Conservation (phyloP, 1,140 invertebrate species). For the Akabosia matsudoensis region DNA sequence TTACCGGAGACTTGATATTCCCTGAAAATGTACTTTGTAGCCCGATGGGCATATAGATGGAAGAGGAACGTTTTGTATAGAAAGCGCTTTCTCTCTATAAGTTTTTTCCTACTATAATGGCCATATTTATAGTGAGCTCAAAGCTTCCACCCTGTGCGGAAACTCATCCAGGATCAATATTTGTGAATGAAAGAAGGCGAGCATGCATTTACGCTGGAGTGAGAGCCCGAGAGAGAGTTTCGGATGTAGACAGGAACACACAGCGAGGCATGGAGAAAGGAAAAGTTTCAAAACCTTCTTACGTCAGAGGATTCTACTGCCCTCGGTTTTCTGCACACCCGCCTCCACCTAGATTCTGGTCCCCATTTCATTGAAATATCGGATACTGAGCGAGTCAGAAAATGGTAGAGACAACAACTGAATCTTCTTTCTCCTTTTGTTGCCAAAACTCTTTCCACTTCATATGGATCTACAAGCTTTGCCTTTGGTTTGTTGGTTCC, state of each 20-base stretch:
- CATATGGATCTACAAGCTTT: too few relatives aligned
- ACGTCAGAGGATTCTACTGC: constrained; percentile 9
- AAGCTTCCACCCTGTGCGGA: background rate
- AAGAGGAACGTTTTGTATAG: too few relatives aligned
- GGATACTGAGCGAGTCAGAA: too few relatives aligned
- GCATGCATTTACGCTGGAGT: background rate
- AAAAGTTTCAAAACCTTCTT: constrained; percentile 9
- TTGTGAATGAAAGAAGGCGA: constrained; percentile 21
- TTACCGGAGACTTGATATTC: too few relatives aligned
- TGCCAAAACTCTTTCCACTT: background rate
- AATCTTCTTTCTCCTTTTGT: background rate
- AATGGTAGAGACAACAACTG: background rate
- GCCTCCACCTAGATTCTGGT: background rate
- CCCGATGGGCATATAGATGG: too few relatives aligned
- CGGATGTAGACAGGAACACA: background rate
- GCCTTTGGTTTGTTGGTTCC: too few relatives aligned
- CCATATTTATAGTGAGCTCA: too few relatives aligned
- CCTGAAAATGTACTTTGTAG: too few relatives aligned
- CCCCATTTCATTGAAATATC: constrained; percentile 23
- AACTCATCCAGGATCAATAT: background rate
- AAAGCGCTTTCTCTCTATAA: too few relatives aligned
- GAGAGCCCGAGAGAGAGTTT: background rate
- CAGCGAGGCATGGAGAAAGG: background rate
- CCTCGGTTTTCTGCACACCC: background rate
- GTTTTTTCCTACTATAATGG: too few relatives aligned